These are phyloP conservation scores for Butorides virescens DNA, from an alignment of 2,113 vertebrate species.

Conservation along the genomic window DNA sequence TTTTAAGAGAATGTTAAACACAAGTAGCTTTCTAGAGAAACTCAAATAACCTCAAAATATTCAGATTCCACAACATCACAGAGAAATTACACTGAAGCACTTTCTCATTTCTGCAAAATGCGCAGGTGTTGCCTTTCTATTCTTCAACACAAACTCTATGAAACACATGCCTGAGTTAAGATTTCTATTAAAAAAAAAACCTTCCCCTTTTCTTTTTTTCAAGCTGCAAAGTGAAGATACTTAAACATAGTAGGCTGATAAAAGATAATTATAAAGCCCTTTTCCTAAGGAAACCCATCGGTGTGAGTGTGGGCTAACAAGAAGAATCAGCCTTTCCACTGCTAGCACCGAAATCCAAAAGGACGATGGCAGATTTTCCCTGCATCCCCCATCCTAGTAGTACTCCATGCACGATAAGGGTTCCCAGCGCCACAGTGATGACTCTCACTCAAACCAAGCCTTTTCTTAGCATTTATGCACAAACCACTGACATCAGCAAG, in stretches of 20 bases:
- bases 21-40: not conserved
- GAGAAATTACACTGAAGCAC: not conserved
- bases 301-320: not conserved
- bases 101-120: not conserved
- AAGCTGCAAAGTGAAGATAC: not conserved
- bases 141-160: not conserved
- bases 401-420: accelerated
- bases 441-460: not conserved
- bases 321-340: not conserved
- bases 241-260: not conserved
- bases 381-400: not conserved
- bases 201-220: not conserved
- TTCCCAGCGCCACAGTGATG: not conserved
- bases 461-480: not conserved
- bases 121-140: not conserved
- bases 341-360: not conserved
- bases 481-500: not conserved
- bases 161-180: not conserved
- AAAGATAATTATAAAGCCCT: not conserved
- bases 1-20: not conserved
- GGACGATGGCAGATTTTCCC: accelerated
- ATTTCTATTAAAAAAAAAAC: not conserved
- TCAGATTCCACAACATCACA: not conserved
- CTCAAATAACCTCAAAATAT: too few species aligned
- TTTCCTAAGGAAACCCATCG: not conserved